A percentile compares a stretch with the other conserved stretches of the same genome.
These are phyloP conservation scores for Pseudomyrmex cubaensis DNA, from an alignment of 1,140 invertebrate species.

Conservation along the genomic window DNA sequence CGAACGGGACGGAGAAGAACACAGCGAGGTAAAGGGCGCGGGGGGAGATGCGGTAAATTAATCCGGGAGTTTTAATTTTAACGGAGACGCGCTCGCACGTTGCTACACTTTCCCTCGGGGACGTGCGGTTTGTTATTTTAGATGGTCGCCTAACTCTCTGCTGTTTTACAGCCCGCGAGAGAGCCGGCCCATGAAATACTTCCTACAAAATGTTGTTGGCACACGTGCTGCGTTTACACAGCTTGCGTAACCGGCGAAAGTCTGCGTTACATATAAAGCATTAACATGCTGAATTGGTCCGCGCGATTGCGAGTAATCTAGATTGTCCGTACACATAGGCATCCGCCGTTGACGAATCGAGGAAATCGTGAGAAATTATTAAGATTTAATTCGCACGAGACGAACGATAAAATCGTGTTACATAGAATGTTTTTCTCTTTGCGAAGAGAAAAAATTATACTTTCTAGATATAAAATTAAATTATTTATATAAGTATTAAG, in stretches of 20 bases:
- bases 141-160: conserved; percentile 38
- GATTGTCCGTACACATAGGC: background rate
- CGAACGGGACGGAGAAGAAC: background rate
- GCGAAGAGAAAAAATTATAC: background rate
- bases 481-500: no score
- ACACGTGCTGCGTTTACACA: conserved; percentile 41
- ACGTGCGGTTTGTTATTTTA: conserved; percentile 61
- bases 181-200: conserved; percentile 20
- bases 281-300: conserved; percentile 30
- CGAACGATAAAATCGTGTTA: background rate
- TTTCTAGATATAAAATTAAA: background rate
- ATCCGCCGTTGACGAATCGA: conserved; percentile 12
- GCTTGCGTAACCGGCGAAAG: conserved; percentile 51
- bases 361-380: conserved; percentile 17
- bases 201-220: conserved; percentile 33
- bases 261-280: conserved; percentile 14
- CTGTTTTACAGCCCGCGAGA: conserved; percentile 32
- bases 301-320: conserved; percentile 31
- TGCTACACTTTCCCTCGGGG: conserved; percentile 36
- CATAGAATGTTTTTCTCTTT: background rate
- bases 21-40: background rate
- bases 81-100: conserved; percentile 31
- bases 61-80: conserved; percentile 65
- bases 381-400: background rate
- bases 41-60: conserved; percentile 55